Evolutionary conservation across 1,140 invertebrate species (phyloP).

Genomic region (Antheraea mylitta): DNA sequence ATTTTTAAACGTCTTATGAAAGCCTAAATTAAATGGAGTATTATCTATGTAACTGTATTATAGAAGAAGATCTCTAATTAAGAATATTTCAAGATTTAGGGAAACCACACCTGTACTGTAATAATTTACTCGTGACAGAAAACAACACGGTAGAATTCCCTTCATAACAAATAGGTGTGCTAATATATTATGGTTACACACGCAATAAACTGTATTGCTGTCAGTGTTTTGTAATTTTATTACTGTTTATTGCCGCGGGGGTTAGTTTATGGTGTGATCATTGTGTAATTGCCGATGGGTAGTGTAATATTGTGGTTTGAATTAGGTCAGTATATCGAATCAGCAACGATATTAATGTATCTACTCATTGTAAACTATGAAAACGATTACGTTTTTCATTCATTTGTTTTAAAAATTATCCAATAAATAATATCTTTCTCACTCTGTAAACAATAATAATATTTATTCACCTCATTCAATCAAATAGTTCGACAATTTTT

Average conservation of each 20-base stretch:
- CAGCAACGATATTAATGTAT: neutral
- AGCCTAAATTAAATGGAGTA: no score
- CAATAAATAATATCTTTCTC: no score
- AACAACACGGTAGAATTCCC: neutral
- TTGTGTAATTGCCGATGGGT: neutral
- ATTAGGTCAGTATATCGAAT: neutral
- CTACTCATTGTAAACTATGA: neutral
- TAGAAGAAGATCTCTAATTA: neutral
- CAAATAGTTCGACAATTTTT: no score
- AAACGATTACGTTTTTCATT: neutral
- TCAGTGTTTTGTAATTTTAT: slow-evolving; percentile 10
- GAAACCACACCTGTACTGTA: neutral
- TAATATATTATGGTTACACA: slow-evolving; percentile 12
- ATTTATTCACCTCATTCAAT: no score
- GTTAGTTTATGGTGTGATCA: slow-evolving; percentile 6
- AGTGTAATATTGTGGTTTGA: neutral
- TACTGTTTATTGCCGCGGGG: slow-evolving; percentile 1
- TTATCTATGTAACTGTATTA: no score
- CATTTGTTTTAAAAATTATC: no score
- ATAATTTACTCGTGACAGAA: neutral
- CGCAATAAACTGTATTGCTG: slow-evolving; percentile 3
- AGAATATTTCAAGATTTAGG: neutral
- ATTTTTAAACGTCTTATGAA: no score
- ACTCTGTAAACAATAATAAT: no score
- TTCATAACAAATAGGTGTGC: slow-evolving; percentile 9